Evolutionary conservation across 1,140 invertebrate genomes (phyloP), one percentile per base, ranked within the genome.

Genomic region (Grapholita molesta): DNA sequence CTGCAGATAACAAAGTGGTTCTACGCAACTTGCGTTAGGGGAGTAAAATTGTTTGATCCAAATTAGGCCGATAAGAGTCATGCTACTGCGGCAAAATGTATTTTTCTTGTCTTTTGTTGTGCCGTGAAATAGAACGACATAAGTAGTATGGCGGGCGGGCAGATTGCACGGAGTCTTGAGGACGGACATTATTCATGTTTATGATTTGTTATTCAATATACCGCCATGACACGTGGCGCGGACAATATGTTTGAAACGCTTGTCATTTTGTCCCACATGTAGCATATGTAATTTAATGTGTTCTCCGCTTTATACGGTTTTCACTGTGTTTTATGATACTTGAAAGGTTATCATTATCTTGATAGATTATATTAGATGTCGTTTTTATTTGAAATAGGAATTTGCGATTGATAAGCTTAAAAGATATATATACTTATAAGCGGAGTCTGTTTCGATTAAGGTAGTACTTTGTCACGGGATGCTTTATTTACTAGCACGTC

Each of bases 1-100:
- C 75, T 84, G 82, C 77, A 85, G 83, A 85, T 83, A 85, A 84
- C 82, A 84, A 85, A 84, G 80, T 82, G 83, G 76, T 72, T 77
- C 79, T 76, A 76, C 76, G 77, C 77, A 86, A 84, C 84, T 85
- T 82, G 79, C 80, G 75, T 78, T 73, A 69, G 74, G 80, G 80
- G 84, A 85, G 76, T 77, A 75, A 73, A 79, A 84, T 84, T 82
- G 83, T 88, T 84, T 82, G 79, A 85, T 85, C 79, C 76, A 83
- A 85, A 86, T 86, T 86, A 86, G 77, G 72, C 76, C 72, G 83
- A 86, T 86, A 86, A 86, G 79, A 75, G 72, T 75, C 81, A 78
- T 82, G 81, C 77, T 76, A 67, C 70, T 72, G 48, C 69, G 75
- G 42, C 74, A 71, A 73, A 75, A 82, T 80, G 75, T 72, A 80